Percentiles rank a stretch among this genome's conserved stretches.
Evolutionary conservation across 1,140 invertebrate species (phyloP).

Genomic region (Drosophila serrata): DNA sequence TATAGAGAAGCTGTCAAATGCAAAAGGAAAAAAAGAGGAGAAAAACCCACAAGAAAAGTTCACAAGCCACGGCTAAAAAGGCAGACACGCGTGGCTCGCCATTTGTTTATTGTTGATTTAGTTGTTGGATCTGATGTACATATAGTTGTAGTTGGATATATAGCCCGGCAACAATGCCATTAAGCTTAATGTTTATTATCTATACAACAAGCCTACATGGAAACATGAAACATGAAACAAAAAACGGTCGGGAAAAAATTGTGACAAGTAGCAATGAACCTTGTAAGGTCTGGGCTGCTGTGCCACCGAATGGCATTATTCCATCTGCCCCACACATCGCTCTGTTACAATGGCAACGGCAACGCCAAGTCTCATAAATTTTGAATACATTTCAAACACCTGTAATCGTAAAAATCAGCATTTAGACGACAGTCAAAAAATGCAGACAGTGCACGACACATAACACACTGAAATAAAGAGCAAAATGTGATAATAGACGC

Average conservation of each 20-base stretch:
- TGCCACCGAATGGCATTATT: conserved; percentile 43
- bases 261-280: conserved; percentile 82
- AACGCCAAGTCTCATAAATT: conserved; percentile 59
- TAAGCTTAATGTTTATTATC: conserved; percentile 75
- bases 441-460: conserved; percentile 17
- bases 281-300: conserved; percentile 73
- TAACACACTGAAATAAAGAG: conserved; percentile 31
- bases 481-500: conserved; percentile 23
- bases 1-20: conserved; percentile 43
- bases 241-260: conserved; percentile 42
- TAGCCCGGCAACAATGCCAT: conserved; percentile 69
- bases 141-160: conserved; percentile 30
- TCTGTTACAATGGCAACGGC: conserved; percentile 7
- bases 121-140: conserved; percentile 25
- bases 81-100: conserved; percentile 67
- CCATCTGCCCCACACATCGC: conserved; percentile 35
- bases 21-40: conserved; percentile 26
- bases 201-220: conserved; percentile 68
- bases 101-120: conserved; percentile 53
- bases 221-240: conserved; percentile 47
- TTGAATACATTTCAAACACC: conserved; percentile 62
- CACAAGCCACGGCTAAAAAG: conserved; percentile 75
- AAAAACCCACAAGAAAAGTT: conserved; percentile 51
- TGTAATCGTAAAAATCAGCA: conserved; percentile 47
- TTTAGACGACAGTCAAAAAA: conserved; percentile 26